Base-by-base conservation (phyloP, 2,888 invertebrate genomes). In the Acleris laterana region DNA sequence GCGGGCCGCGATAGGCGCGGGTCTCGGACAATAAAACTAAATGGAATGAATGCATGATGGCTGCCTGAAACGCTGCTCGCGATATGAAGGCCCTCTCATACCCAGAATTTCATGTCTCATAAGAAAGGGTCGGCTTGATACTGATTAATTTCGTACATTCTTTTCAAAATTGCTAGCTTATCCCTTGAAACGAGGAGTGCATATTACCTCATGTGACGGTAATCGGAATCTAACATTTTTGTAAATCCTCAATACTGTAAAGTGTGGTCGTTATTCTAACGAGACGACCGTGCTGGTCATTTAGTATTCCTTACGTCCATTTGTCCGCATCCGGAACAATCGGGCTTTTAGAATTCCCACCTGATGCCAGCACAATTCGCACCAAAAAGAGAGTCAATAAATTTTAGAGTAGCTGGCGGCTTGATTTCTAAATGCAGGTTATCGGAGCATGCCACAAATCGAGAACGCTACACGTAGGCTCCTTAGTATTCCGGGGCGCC, bases 361-460 rank as follows among this genome's bases (percentile, higher is more conserved):
- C 78, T 74, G 79, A 75, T 75, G 71, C 74, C 73, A 72, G 73
- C 78, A 83, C 82, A 82, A 82, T 85, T 87, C 83, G 76, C 82
- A 82, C 78, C 75, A 77, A 88, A 70, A 89, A 84, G 86, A 85
- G 87, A 87, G 88, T 87, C 86, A 82, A 89, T 90, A 90, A 90
- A 91, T 91, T 90, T 85, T 77, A 80, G 79, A 88, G 85, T 84
- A 86, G 84, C 79, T 83, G 81, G 79, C 84, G 87, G 90, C 84
- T 89, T 90, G 88, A 88, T 92, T 90, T 89, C 90, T 86, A 86
- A 92, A 91, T 91, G 90, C 88, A 88, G 92, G 92, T 92, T 92
- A 93, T 93, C 92, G 88, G 91, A 87, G 87, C 85, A 88, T 87
- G 87, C 87, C 89, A 86, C 89, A 89, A 89, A 91, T 91, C 87